Percentiles rank a stretch among this genome's conserved stretches.
phyloP scores from a whole-genome alignment of 2,888 invertebrate species.

The Dynastes hyllus region DNA sequence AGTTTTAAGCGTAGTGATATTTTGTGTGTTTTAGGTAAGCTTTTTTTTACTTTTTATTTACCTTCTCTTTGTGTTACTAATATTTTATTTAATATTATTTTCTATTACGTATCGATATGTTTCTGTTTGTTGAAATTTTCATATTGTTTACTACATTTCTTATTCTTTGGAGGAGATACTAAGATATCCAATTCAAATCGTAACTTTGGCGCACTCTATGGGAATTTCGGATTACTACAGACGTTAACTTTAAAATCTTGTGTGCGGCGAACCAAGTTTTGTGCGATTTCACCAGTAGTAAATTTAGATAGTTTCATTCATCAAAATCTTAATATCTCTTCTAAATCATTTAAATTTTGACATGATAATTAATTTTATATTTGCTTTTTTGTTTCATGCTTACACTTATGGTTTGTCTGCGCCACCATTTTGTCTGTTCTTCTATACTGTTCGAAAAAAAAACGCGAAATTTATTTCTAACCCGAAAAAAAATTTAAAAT shows the following conservation, averaged over 20 bases:
- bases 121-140: constrained; percentile 12
- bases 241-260: no score
- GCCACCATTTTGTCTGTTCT: constrained; percentile 47
- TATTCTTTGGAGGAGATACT: constrained; percentile 20
- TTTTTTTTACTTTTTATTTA: constrained; percentile 48
- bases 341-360: constrained; percentile 20
- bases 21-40: constrained; percentile 49
- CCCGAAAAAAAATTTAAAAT: constrained; percentile 2
- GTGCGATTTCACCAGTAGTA: no score
- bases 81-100: constrained; percentile 31
- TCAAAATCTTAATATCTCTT: constrained; percentile 14
- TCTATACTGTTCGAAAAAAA: constrained; percentile 30
- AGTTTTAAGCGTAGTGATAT: constrained; percentile 46
- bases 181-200: neutral
- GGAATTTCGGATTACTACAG: no score
- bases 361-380: constrained; percentile 62
- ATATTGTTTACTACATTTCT: constrained; percentile 12
- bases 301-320: neutral
- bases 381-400: constrained; percentile 71
- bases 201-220: no score
- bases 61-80: constrained; percentile 45
- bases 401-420: constrained; percentile 64
- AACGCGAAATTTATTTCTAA: neutral
- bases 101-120: constrained; percentile 32
- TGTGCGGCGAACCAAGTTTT: no score